A percentile compares a stretch with the other conserved stretches of the same genome.
phyloP scores from a whole-genome alignment of 2,888 invertebrate genomes.

The Tridacna gigas region DNA sequence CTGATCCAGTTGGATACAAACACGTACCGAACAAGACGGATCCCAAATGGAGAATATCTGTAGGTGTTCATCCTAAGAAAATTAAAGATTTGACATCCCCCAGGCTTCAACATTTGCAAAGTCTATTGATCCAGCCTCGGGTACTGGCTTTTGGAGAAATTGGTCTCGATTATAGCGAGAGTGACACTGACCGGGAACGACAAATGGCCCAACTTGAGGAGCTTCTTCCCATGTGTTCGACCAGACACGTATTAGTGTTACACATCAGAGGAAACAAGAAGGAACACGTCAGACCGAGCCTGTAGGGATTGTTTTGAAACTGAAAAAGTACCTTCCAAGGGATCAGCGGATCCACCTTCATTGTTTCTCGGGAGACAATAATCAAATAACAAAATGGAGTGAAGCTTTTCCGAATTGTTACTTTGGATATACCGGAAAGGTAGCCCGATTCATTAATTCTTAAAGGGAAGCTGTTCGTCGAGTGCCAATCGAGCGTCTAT shows the following conservation, averaged over 20 bases:
- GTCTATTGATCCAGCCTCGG: not conserved
- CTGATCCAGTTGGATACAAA: conserved; percentile 5
- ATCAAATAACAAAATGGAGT: conserved; percentile 13
- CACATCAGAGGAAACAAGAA: not conserved
- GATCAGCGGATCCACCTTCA: conserved; percentile 31
- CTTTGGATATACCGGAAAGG: conserved; percentile 21
- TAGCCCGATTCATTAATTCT: not conserved
- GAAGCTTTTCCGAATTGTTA: conserved; percentile 28
- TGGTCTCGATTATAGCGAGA: not conserved
- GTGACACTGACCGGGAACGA: conserved; percentile 1
- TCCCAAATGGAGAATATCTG: conserved; percentile 24
- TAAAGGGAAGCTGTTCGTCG: conserved; percentile 14
- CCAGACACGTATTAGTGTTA: not conserved
- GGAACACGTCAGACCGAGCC: not conserved
- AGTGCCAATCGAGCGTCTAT: not conserved
- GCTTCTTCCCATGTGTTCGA: not conserved
- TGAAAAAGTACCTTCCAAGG: not conserved
- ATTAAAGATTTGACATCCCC: not conserved
- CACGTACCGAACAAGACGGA: not conserved
- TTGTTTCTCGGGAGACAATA: conserved; percentile 13
- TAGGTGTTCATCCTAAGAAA: conserved; percentile 22
- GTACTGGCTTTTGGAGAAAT: not conserved
- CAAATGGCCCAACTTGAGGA: not conserved
- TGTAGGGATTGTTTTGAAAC: conserved; percentile 7
- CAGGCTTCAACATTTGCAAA: not conserved